A percentile compares a stretch with the other conserved stretches of the same genome.
phyloP scores from a whole-genome alignment of 2,888 invertebrate genomes.

The Mycalesis mineus region DNA sequence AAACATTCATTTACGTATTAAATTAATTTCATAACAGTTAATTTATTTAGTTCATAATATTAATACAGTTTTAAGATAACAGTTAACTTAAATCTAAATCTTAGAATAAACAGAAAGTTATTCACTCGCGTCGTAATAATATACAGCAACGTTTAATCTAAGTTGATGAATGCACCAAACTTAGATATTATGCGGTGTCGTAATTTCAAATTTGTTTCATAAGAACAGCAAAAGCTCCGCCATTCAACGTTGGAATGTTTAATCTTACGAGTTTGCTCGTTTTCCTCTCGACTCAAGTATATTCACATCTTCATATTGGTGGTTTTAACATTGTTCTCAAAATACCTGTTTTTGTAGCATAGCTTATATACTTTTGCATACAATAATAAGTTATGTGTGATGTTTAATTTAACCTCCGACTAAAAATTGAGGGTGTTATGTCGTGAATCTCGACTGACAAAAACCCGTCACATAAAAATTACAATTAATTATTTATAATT shows the following conservation, averaged over 20 bases:
- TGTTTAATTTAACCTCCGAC: too few relatives aligned
- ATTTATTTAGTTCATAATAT: too few relatives aligned
- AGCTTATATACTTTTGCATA: too few relatives aligned
- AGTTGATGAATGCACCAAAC: conserved; percentile 35
- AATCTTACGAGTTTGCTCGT: conserved; percentile 11
- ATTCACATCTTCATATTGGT: neutral
- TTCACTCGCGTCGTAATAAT: conserved; percentile 34
- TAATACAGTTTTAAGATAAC: too few relatives aligned
- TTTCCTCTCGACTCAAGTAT: neutral
- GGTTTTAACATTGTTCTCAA: neutral
- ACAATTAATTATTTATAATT: too few relatives aligned
- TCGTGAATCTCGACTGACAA: too few relatives aligned
- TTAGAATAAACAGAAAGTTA: neutral
- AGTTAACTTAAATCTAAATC: too few relatives aligned
- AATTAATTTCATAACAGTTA: too few relatives aligned
- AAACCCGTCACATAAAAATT: too few relatives aligned
- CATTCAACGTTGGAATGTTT: conserved; percentile 17
- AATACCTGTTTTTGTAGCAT: neutral
- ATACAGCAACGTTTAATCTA: conserved; percentile 58
- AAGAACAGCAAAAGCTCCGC: conserved; percentile 13
- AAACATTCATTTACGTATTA: too few relatives aligned
- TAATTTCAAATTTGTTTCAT: conserved; percentile 39
- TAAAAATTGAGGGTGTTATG: too few relatives aligned
- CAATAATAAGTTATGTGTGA: too few relatives aligned
- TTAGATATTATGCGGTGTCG: conserved; percentile 45